Percentiles rank a stretch among this genome's conserved stretches.
Evolutionary conservation across 2,797 vertebrate species (phyloP).

Genomic region (Ambastaia sidthimunki): DNA sequence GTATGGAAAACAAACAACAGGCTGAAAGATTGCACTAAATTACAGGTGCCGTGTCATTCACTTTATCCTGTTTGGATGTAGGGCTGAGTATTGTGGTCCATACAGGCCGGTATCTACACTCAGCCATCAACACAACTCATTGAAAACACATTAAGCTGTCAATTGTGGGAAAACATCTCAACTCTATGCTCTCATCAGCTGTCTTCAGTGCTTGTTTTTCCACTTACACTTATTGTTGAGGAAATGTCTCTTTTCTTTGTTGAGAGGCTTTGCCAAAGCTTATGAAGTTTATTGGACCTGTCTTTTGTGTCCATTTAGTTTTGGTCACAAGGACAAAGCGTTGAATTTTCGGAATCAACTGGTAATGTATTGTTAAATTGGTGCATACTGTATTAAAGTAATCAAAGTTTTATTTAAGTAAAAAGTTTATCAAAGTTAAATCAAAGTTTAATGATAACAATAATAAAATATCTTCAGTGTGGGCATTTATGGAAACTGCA

Average conservation of each 20-base stretch:
- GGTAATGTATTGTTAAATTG: too few relatives aligned
- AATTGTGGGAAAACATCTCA: slow-evolving; percentile 22
- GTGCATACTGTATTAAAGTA: too few relatives aligned
- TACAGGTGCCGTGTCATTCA: slow-evolving; percentile 54
- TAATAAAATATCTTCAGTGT: too few relatives aligned
- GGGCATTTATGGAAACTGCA: too few relatives aligned
- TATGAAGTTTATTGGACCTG: neutral
- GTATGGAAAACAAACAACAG: slow-evolving; percentile 50
- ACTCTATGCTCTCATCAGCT: neutral
- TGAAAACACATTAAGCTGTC: slow-evolving; percentile 39
- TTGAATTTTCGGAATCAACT: neutral
- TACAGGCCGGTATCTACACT: neutral
- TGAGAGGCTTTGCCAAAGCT: neutral
- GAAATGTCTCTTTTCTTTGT: neutral
- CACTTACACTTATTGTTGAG: neutral
- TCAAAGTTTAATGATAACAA: too few relatives aligned
- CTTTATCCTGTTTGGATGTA: slow-evolving; percentile 29
- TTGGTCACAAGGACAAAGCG: neutral
- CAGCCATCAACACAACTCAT: slow-evolving; percentile 17
- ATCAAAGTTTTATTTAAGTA: too few relatives aligned
- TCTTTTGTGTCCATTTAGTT: neutral
- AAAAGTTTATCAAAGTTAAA: too few relatives aligned
- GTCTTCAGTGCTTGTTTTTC: neutral
- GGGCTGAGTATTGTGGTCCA: slow-evolving; percentile 5
- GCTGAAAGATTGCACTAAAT: slow-evolving; percentile 49